Percentiles rank a stretch among this genome's conserved stretches.
These are phyloP conservation scores for Protula sp. DNA, from an alignment of 2,888 invertebrate species.

Conservation along the genomic window DNA sequence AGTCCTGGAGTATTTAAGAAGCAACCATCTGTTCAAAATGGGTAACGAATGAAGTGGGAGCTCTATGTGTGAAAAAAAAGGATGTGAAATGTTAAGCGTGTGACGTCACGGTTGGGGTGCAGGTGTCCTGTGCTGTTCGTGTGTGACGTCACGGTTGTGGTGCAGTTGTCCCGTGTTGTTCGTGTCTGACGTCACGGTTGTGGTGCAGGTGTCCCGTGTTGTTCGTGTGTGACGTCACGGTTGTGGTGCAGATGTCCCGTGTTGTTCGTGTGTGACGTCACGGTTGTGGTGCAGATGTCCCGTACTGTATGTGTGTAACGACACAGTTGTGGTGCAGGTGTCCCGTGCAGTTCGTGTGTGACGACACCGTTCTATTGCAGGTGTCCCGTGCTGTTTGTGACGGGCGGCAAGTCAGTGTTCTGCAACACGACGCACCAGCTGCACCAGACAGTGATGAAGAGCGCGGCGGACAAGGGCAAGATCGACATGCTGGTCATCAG, in stretches of 20 bases:
- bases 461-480: constrained; percentile 65
- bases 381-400: constrained; percentile 64
- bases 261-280: background rate
- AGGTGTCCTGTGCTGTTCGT: background rate
- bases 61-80: too few species aligned
- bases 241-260: background rate
- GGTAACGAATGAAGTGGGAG: too few species aligned
- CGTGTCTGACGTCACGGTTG: background rate
- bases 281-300: background rate
- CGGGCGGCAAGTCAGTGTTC: constrained; percentile 61
- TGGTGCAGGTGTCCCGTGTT: background rate
- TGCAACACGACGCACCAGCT: constrained; percentile 67
- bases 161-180: background rate
- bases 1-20: too few species aligned
- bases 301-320: too few species aligned
- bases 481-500: constrained; percentile 80
- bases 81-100: too few species aligned
- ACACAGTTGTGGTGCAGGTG: background rate
- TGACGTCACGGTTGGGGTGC: too few species aligned
- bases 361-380: constrained; percentile 28
- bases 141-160: background rate
- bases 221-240: background rate
- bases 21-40: too few species aligned
- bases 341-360: background rate
- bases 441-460: constrained; percentile 37